Evolutionary conservation across 1,140 invertebrate species (phyloP), one percentile per base, ranked within the genome.

Genomic region (Brachionus manjavacas): DNA sequence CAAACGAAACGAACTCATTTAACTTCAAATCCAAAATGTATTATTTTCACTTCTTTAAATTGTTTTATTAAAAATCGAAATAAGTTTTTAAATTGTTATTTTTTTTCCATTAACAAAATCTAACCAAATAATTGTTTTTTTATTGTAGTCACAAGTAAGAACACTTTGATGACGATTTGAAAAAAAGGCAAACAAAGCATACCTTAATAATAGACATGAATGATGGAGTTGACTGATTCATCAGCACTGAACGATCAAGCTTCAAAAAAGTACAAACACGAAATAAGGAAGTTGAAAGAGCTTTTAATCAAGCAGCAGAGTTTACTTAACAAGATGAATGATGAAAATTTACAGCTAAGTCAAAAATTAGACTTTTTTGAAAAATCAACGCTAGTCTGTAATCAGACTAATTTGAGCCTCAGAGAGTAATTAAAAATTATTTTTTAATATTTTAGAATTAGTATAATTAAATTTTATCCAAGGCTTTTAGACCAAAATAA

Each of bases 291-390:
- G 8, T 76, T 76, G 12, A 43, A 76, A 76, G 39, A 46, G 31
- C 25, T 76, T 25, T 49, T 76, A 20, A 49, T 76, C 14, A 76
- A 76, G 14, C 72, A 76, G 9, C 72, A 76, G 25, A 49, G n/a
- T 6, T 31, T 76, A 49, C 49, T 76, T 8, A 76, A 76, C 72
- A 76, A 76, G n/a, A 25, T 76, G 25, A 76, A 76, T 49, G 41
- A 52, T 25, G 72, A 76, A 7, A 76, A 76, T 25, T 12, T 76
- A 9, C 41, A 25, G 8, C 52, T 76, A 35, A 76, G 20, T 25
- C 16, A 49, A 23, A 76, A 76, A 76, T 3, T 76, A 8, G n/a
- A n/a, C 66, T 31, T 14, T 68, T 31, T 31, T 14, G 25, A 68
- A 23, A 31, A 28, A n/a, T 74, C 39, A 43, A 20, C 8, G 2